Percentiles rank a stretch among this genome's conserved stretches.
These are phyloP conservation scores for Lysandra bellargus DNA, from an alignment of 2,888 invertebrate species.

Conservation along the genomic window DNA sequence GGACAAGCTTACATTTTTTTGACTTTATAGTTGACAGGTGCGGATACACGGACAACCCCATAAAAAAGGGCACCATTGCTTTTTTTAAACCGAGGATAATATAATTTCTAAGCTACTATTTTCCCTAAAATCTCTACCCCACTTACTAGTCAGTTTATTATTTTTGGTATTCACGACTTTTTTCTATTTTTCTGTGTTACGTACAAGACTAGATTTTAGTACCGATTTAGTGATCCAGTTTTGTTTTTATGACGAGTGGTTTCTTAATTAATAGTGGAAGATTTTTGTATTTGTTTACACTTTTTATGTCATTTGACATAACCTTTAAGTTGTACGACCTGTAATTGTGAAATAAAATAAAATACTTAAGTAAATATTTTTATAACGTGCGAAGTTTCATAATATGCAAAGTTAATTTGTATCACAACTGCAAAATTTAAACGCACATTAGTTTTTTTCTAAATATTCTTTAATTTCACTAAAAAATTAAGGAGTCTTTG, in stretches of 20 bases:
- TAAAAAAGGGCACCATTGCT: no score
- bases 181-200: neutral
- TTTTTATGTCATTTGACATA: neutral
- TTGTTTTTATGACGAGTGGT: neutral
- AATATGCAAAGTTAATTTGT: no score
- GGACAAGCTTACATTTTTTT: no score
- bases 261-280: constrained; percentile 16
- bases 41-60: no score
- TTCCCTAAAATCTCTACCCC: no score
- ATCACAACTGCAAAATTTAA: neutral
- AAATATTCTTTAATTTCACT: no score
- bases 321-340: neutral
- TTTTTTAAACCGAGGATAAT: no score
- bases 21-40: no score
- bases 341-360: neutral
- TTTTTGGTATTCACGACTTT: neutral
- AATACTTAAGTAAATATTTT: neutral
- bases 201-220: no score
- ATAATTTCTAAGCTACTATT: no score
- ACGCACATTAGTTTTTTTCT: no score
- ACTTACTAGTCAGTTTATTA: neutral
- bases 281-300: constrained; percentile 1
- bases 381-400: neutral
- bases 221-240: neutral
- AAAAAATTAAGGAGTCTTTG: no score